phyloP scores from a whole-genome alignment of 2,797 vertebrate species.

The Gambusia yucatana region DNA sequence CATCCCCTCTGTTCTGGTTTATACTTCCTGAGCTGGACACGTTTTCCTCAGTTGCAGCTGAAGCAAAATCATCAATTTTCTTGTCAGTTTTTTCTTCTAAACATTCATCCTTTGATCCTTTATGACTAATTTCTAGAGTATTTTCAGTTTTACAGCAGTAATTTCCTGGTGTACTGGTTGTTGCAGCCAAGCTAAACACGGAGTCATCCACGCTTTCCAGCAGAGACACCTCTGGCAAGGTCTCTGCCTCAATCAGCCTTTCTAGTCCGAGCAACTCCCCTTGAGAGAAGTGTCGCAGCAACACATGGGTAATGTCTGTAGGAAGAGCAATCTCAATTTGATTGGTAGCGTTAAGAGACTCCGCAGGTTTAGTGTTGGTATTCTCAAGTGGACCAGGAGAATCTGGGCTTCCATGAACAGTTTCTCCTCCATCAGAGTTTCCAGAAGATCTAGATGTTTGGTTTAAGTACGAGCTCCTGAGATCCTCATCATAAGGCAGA shows the following conservation, averaged over 20 bases:
- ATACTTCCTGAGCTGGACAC: conserved; percentile 18
- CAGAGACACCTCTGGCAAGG: conserved; percentile 86
- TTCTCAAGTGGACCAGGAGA: conserved; percentile 27
- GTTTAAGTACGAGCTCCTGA: conserved; percentile 60
- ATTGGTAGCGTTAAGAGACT: conserved; percentile 1
- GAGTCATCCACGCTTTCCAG: conserved; percentile 82
- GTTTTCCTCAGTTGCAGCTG: conserved; percentile 24
- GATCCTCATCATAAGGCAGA: conserved; percentile 80
- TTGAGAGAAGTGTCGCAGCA: conserved; percentile 81
- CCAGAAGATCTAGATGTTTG: conserved; percentile 28
- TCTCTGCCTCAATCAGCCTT: conserved; percentile 85
- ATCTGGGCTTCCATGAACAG: conserved; percentile 46
- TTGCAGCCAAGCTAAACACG: conserved; percentile 45
- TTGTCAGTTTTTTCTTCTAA: conserved; percentile 23
- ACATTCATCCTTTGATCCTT: conserved; percentile 16
- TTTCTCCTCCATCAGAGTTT: conserved; percentile 45
- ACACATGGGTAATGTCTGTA: conserved; percentile 75
- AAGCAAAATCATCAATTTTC: conserved; percentile 7
- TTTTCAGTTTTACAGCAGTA: conserved; percentile 14
- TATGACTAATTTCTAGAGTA: conserved; percentile 8
- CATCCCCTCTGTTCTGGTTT: conserved; percentile 21
- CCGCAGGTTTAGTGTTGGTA: conserved; percentile 4
- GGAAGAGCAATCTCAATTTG: conserved; percentile 17
- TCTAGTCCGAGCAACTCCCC: conserved; percentile 73
- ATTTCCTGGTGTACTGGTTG: conserved; percentile 15